Evolutionary conservation across 2,113 vertebrate genomes (phyloP), one percentile per base, ranked within the genome.

Genomic region (Grantiella picta): DNA sequence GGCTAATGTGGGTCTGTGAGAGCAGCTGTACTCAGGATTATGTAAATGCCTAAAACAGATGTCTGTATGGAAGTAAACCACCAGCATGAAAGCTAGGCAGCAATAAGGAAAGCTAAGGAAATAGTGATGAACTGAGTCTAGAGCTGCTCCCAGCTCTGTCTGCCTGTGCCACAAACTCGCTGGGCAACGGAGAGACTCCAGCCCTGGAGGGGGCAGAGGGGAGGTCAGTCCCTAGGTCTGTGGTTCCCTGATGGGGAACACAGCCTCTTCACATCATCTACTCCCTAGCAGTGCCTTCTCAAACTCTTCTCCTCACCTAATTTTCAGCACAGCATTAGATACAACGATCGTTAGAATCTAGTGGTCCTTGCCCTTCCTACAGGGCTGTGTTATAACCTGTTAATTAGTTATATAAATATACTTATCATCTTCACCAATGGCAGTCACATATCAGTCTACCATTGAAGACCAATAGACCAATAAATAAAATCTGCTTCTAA

Each of bases 91-190:
- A 87, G 25, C 12, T 17, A 25, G 23, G 42, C 25, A 56, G 20
- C 35, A 49, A 4, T 13, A 28, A 66, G 19, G 53, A 59, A 70
- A 76, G 36, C 36, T 23, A 36, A 33, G 31, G 54, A 80, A 81
- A 21, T 9, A 42, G 10, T 35, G 49, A 75, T 16, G 38, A 45
- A 12, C 7, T 21, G 44, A 57, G 20, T 10, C 49, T 49, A 33
- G 52, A 68, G 52, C 12, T 70, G 50, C 22, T 57, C 13, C 23
- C 28, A 28, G 10, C 8, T 65, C 56, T 21, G 14, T n/a, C 61
- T 56, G 8, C 15, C 45, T 24, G 20, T 14, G 38, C 23, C 29
- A 4, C 40, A 56, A 54, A 15, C 56, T 66, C 0, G 0, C 29
- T 35, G 35, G 12, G 56, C 28, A 75, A 2, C 3, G 28, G 22